Conservation (phyloP, 2,888 invertebrate genomes). For the Aporophyla lueneburgensis region DNA sequence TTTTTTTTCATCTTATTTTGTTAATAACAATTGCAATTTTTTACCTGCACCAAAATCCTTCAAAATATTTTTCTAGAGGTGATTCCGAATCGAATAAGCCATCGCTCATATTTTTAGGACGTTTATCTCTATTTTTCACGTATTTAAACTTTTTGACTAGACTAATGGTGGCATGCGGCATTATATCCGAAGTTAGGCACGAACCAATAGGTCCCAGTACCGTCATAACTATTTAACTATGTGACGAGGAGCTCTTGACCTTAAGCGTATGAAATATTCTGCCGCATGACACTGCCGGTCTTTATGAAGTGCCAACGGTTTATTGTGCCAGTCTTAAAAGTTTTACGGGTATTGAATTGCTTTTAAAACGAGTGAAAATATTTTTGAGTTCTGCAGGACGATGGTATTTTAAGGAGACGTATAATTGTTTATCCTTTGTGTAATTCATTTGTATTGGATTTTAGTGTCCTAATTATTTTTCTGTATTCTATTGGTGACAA, state of each 20-base stretch:
- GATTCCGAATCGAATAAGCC: no score
- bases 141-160: no score
- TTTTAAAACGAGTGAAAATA: conserved; percentile 65
- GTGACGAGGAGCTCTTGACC: conserved; percentile 26
- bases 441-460: not conserved
- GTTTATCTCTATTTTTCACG: no score
- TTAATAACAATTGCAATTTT: no score
- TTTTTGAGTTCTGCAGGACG: conserved; percentile 46
- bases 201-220: not conserved
- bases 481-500: not conserved
- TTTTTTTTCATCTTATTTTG: no score
- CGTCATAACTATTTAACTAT: conserved; percentile 6
- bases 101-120: no score
- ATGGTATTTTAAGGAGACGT: not conserved
- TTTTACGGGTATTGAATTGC: conserved; percentile 64
- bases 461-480: not conserved
- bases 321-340: conserved; percentile 67
- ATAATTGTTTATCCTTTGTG: no score
- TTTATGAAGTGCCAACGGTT: conserved; percentile 68
- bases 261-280: conserved; percentile 53
- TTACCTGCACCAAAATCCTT: no score
- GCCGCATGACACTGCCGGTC: conserved; percentile 38
- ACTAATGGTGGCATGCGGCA: no score
- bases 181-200: not conserved
- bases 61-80: no score